Evolutionary conservation across 2,888 invertebrate genomes (phyloP).

Genomic region (Leptodirus hochenwartii): DNA sequence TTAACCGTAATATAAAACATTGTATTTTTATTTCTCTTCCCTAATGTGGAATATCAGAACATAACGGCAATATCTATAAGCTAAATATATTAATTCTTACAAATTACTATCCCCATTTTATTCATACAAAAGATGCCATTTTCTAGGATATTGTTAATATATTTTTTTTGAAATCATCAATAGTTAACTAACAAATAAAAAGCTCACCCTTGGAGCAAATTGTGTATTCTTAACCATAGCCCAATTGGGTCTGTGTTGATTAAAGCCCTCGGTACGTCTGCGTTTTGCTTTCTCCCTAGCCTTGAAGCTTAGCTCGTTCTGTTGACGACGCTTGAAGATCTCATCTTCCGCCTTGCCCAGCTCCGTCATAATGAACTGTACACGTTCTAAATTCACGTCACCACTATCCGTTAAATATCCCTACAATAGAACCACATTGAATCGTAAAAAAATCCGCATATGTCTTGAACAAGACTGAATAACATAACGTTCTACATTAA

Average conservation of each 20-base stretch:
- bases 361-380: conserved; percentile 88
- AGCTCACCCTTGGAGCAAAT: conserved; percentile 55
- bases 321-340: conserved; percentile 86
- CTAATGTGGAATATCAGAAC: not conserved
- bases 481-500: too few relatives aligned
- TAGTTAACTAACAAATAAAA: not conserved
- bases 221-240: conserved; percentile 50
- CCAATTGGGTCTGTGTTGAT: conserved; percentile 42
- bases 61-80: not conserved
- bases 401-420: conserved; percentile 93
- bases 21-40: not conserved
- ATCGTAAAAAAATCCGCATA: conserved; percentile 2
- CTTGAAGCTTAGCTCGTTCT: conserved; percentile 67
- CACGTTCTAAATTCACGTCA: conserved; percentile 78
- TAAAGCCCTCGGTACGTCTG: conserved; percentile 28
- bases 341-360: conserved; percentile 90
- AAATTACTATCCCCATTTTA: too few relatives aligned
- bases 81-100: too few relatives aligned
- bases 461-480: conserved; percentile 4
- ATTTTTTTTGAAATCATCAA: too few relatives aligned
- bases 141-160: too few relatives aligned
- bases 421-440: conserved; percentile 27
- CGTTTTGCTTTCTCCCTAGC: conserved; percentile 58
- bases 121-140: too few relatives aligned
- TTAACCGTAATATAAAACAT: conserved; percentile 4